Conservation (phyloP, 2,113 vertebrate species). For the Nansenia antarctica region DNA sequence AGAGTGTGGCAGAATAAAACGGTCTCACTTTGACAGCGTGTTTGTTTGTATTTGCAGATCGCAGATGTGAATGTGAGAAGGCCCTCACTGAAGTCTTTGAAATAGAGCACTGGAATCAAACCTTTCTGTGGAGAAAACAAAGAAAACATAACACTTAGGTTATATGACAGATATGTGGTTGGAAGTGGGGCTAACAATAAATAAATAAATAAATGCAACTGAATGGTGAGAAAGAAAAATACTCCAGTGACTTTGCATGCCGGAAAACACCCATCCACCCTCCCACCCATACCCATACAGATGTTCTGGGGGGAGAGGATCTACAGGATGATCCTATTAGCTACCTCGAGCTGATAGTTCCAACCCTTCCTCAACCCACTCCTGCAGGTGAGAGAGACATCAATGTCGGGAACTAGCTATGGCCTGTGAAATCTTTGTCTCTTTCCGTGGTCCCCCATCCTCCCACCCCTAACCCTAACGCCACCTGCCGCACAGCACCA, state of each 20-base stretch:
- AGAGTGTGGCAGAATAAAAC: not conserved
- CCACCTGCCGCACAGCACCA: not conserved
- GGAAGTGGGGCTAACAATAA: too few relatives aligned
- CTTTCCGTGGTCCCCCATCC: slow-evolving; percentile 16
- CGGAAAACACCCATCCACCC: not conserved
- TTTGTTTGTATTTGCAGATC: slow-evolving; percentile 2
- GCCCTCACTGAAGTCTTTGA: not conserved
- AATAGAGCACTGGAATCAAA: not conserved
- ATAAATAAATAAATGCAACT: not conserved
- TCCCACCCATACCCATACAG: not conserved
- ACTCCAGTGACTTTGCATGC: not conserved
- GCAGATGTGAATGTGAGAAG: slow-evolving; percentile 8
- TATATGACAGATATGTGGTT: too few relatives aligned
- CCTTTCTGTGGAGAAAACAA: not conserved
- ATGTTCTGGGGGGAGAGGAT: not conserved
- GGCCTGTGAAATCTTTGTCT: slow-evolving; percentile 8
- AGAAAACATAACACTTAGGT: too few relatives aligned
- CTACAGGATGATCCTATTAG: too few relatives aligned
- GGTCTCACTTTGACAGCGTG: slow-evolving; percentile 9
- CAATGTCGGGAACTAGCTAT: not conserved
- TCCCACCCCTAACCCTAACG: too few relatives aligned
- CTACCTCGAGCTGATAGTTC: not conserved
- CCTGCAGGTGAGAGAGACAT: not conserved
- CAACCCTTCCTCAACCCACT: not conserved
- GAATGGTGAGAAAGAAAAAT: too few relatives aligned